Conservation (phyloP, 2,797 vertebrate species). For the Pteronotus mesoamericanus region DNA sequence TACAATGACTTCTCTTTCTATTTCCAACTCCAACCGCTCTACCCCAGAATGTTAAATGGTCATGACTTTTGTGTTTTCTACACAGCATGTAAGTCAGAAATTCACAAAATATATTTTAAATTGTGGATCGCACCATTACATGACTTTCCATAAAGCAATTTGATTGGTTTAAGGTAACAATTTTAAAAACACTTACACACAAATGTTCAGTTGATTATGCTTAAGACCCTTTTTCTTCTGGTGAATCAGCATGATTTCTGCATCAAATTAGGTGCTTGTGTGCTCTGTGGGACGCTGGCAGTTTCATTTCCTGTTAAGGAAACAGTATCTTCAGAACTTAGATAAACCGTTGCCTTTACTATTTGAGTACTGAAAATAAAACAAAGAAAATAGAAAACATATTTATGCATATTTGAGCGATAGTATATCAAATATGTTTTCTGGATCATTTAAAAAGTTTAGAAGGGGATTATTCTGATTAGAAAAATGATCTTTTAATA, state of each 20-base stretch:
- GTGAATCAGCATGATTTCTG: conserved; percentile 58
- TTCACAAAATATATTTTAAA: conserved; percentile 46
- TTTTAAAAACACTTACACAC: conserved; percentile 34
- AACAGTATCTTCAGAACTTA: conserved; percentile 44
- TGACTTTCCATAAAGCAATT: conserved; percentile 28
- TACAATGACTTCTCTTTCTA: neutral
- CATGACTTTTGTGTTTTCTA: neutral
- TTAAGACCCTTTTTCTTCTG: conserved; percentile 28
- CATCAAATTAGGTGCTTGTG: conserved; percentile 23
- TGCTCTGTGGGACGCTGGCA: conserved; percentile 16
- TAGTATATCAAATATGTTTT: neutral
- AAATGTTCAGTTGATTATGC: conserved; percentile 38
- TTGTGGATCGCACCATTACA: neutral
- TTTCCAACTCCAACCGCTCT: neutral
- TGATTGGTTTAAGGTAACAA: conserved; percentile 11
- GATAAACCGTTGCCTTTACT: conserved; percentile 41
- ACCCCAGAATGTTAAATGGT: neutral
- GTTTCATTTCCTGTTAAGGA: conserved; percentile 59
- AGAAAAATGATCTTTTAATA: neutral
- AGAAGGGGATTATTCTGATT: neutral
- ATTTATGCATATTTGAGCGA: neutral
- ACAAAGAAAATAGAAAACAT: neutral
- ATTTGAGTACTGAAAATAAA: conserved; percentile 43
- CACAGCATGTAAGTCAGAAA: conserved; percentile 18
- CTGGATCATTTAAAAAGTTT: conserved; percentile 21